Evolutionary conservation across 1,140 invertebrate species (phyloP).

Genomic region (Heliconius melpomene): DNA sequence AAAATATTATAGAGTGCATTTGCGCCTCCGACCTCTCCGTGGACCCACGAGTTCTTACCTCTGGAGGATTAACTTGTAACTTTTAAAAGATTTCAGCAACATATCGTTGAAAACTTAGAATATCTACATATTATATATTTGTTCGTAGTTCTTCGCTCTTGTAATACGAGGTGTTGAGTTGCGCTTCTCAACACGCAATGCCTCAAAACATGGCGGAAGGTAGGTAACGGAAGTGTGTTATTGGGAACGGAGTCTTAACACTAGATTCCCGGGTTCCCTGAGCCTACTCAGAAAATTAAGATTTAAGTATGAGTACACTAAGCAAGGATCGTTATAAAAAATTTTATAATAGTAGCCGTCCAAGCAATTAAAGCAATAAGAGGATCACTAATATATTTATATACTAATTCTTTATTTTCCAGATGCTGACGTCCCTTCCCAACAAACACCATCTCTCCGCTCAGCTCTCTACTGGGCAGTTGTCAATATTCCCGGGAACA

Average conservation of each 20-base stretch:
- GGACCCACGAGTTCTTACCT: not conserved
- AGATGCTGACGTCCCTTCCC: constrained; percentile 23
- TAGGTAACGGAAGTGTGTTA: not conserved
- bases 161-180: not conserved
- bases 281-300: too few relatives aligned
- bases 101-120: not conserved
- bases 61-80: not conserved
- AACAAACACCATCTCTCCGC: not conserved
- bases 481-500: constrained; percentile 12
- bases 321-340: too few relatives aligned
- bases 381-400: too few relatives aligned
- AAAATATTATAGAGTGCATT: constrained; percentile 9
- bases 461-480: not conserved
- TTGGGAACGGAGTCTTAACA: not conserved
- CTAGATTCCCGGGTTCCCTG: not conserved
- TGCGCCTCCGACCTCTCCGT: not conserved
- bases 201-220: not conserved
- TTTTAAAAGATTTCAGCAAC: constrained; percentile 1
- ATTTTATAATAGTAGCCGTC: too few relatives aligned
- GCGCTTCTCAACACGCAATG: not conserved
- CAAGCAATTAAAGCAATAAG: too few relatives aligned
- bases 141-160: too few relatives aligned
- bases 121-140: too few relatives aligned
- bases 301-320: too few relatives aligned
- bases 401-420: not conserved